Percentiles rank a stretch among this genome's conserved stretches.
These are phyloP conservation scores for Drosophila athabasca DNA, from an alignment of 1,140 invertebrate species.

Conservation along the genomic window DNA sequence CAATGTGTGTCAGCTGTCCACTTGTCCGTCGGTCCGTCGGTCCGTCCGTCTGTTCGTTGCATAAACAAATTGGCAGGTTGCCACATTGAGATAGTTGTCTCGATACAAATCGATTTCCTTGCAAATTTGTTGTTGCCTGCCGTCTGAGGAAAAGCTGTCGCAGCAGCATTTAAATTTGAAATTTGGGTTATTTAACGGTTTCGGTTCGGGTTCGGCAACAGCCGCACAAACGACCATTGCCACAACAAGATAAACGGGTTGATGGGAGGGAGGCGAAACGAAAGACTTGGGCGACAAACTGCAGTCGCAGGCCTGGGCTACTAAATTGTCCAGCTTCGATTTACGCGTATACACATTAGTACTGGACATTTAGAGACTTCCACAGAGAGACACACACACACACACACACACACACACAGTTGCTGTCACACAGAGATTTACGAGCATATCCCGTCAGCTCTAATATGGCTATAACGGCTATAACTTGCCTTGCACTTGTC, in stretches of 20 bases:
- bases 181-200: slow-evolving; percentile 82
- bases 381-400: slow-evolving; percentile 1
- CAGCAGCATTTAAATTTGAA: slow-evolving; percentile 57
- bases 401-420: not conserved
- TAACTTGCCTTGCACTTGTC: slow-evolving; percentile 71
- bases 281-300: slow-evolving; percentile 64
- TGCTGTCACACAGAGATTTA: slow-evolving; percentile 18
- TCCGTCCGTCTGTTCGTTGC: slow-evolving; percentile 13
- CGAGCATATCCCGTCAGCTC: slow-evolving; percentile 36
- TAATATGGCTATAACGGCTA: slow-evolving; percentile 56
- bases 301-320: slow-evolving; percentile 47
- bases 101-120: slow-evolving; percentile 42
- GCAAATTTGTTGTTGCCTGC: slow-evolving; percentile 27
- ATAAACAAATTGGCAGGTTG: slow-evolving; percentile 40
- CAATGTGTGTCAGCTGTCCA: slow-evolving; percentile 32
- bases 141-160: slow-evolving; percentile 53
- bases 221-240: slow-evolving; percentile 38
- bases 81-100: slow-evolving; percentile 23
- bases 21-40: too few species aligned
- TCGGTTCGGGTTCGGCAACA: slow-evolving; percentile 24
- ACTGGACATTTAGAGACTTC: slow-evolving; percentile 4
- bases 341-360: slow-evolving; percentile 41
- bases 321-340: slow-evolving; percentile 38
- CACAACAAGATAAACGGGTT: slow-evolving; percentile 47
- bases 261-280: slow-evolving; percentile 26